Base-by-base conservation (phyloP, 1,140 invertebrate genomes). In the Ectropis grisescens region DNA sequence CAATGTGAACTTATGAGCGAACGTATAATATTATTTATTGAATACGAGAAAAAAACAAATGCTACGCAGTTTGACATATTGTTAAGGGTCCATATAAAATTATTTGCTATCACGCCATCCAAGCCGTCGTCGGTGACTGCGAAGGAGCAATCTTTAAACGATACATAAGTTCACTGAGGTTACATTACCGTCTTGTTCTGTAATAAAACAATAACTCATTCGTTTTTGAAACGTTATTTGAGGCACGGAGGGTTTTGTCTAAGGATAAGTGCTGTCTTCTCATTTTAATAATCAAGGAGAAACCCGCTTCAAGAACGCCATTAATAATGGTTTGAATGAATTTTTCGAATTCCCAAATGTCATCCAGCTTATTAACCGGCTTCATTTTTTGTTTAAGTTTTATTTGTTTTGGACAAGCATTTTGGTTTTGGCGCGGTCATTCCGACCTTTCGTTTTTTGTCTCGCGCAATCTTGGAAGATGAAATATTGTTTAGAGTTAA, bases 271-370 rank as follows among this genome's bases (percentile, higher is more conserved):
- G 71, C 65, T 67, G 49, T 57, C 53, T 65, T 60, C 51, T 72
- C 51, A 50, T 69, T 67, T 65, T 69, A 67, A 72, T 68, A 64
- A 66, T 55, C 46, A 52, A 43, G 37, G 46, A 61, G 49, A 31
- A 29, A 41, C 54, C 58, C 55, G 60, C 55, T 64, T 59, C 59
- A 56, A 48, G 59, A 58, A 48, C 58, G 66, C 67, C 65, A 71
- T 80, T 78, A 80, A 80, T 80, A 69, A 78, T 69, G 58, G 45
- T 68, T 68, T 59, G 62, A 66, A 69, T 61, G 67, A 58, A 75
- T 80, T 64, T 78, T 74, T 81, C 55, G 64, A 81, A 78, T 81
- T 78, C 72, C 70, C 58, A 74, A 81, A 81, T 81, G 76, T 81
- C 76, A 81, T 81, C 68, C 71, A 72, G 69, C 72, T 81, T 76